Evolutionary conservation across 1,140 invertebrate species (phyloP), one percentile per base, ranked within the genome.

Genomic region (Bradysia coprophila): DNA sequence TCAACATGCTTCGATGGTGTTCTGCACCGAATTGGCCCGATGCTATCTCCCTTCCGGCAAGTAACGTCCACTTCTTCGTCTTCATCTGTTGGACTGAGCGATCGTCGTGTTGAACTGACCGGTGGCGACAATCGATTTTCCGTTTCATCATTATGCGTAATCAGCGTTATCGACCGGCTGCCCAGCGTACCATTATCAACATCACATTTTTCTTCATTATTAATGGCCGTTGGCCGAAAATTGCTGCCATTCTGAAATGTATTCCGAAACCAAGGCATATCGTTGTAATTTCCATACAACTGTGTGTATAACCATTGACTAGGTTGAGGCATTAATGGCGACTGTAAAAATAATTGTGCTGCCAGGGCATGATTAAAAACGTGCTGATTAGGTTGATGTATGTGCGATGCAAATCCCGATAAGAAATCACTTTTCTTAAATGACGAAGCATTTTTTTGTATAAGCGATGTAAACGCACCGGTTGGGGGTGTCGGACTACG

Each of bases 301-400:
- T 79, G 76, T 0, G 74, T 75, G 52, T 81, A 81, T 1, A 81
- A 59, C 76, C 76, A 81, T 41, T 78, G 76, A 23, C 75, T 75
- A 2, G 76, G 75, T 3, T 76, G 75, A n/a, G 76, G 75, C 31
- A 79, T 51, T 8, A 81, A 57, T 0, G 77, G 76, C 3, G 75
- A 70, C 51, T 79, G 78, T 20, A 81, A 59, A 50, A 81, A 79
- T 31, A 81, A 57, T 55, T 75, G 74, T 4, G 75, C 74, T 5
- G 75, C 75, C 49, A 77, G 52, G 20, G 74, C 75, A 39, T 73
- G 75, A 51, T 76, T 75, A 55, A 77, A 75, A 9, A 72, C 58
- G 45, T 65, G 66, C 2, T 62, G 60, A 21, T 53, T 44, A 2
- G 65, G 62, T 2, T 62, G 55, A 22, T 62, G 53, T 21, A 58